These are phyloP conservation scores for Eledona agricola DNA, from an alignment of 2,888 invertebrate genomes.

Conservation along the genomic window DNA sequence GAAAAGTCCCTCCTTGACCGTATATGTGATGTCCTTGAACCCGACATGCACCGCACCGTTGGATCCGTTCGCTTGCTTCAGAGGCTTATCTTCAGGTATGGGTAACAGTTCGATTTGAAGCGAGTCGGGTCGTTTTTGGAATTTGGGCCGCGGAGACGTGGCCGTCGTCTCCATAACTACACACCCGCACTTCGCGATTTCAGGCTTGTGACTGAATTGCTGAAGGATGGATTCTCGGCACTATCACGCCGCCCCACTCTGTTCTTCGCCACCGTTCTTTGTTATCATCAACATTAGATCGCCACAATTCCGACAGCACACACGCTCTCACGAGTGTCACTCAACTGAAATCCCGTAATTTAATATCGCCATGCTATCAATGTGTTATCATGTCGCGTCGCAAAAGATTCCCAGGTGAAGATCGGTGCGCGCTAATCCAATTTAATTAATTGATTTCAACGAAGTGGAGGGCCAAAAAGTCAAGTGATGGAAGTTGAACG, in stretches of 20 bases:
- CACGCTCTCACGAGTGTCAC: constrained; percentile 1
- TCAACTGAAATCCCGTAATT: too few relatives aligned
- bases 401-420: neutral
- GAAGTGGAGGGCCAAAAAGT: constrained; percentile 14
- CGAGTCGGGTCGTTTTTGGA: constrained; percentile 54
- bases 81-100: constrained; percentile 51
- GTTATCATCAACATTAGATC: constrained; percentile 24
- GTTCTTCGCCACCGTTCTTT: constrained; percentile 25
- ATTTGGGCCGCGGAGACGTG: constrained; percentile 5
- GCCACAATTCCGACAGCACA: constrained; percentile 7
- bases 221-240: constrained; percentile 21
- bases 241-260: constrained; percentile 32
- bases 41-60: constrained; percentile 67
- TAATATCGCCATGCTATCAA: neutral
- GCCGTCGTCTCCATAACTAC: constrained; percentile 22
- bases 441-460: constrained; percentile 10
- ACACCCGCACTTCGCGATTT: constrained; percentile 19
- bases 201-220: constrained; percentile 20
- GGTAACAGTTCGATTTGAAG: constrained; percentile 55
- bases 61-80: constrained; percentile 39
- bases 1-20: constrained; percentile 69
- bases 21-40: constrained; percentile 73
- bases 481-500: constrained; percentile 6
- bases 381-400: constrained; percentile 5
- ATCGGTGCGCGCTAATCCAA: neutral